Evolutionary conservation across 2,113 vertebrate species (phyloP).

Genomic region (Leucosticte australis): DNA sequence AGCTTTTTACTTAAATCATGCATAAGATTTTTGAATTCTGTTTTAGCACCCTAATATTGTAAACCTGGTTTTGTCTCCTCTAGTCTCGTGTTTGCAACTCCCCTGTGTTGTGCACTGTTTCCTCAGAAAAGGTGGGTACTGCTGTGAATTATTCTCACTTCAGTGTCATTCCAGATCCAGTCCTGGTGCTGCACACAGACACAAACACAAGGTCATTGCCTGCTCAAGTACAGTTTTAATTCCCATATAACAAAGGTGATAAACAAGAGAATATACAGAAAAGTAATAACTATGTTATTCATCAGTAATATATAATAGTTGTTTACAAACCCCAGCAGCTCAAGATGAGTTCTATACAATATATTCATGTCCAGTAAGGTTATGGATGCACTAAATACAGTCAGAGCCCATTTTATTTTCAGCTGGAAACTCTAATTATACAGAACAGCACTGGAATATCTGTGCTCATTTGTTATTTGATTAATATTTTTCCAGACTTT

Average conservation of each 20-base stretch:
- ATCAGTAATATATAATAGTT: neutral
- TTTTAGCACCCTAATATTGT: neutral
- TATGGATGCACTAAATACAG: neutral
- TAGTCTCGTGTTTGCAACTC: slow-evolving; percentile 96
- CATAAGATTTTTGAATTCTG: neutral
- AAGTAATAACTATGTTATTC: neutral
- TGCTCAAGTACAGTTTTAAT: neutral
- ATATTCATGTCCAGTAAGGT: neutral
- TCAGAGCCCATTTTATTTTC: neutral
- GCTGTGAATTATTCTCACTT: neutral
- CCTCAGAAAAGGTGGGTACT: slow-evolving; percentile 91
- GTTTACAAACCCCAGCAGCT: neutral
- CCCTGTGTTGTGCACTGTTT: slow-evolving; percentile 94
- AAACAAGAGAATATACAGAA: neutral
- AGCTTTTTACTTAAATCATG: neutral
- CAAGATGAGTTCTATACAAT: neutral
- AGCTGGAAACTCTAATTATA: neutral
- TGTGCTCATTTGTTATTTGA: neutral
- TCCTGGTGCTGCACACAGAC: neutral
- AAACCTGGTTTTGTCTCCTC: slow-evolving; percentile 33
- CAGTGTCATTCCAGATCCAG: neutral
- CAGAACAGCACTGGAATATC: neutral
- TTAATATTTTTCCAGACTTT: neutral
- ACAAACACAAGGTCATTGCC: neutral
- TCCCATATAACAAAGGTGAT: neutral